Base-by-base conservation (phyloP, 2,113 vertebrate species). In the Xenus cinereus region DNA sequence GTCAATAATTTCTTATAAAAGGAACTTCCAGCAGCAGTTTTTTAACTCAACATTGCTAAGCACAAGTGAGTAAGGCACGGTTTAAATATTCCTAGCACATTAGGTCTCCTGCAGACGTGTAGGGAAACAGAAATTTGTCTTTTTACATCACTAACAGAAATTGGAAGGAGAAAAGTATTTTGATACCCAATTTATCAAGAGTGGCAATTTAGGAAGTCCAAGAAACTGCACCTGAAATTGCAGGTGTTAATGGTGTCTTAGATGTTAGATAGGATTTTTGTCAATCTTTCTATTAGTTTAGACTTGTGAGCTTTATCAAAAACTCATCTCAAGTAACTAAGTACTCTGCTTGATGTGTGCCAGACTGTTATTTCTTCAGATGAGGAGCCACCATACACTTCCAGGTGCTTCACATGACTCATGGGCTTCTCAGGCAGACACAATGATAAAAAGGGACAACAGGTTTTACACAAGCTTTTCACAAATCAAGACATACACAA, bases 261-360 rank as follows among this genome's bases (percentile, higher is more conserved):
- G n/a, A 48, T 1, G 1, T 33, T 33, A 32, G 7, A 7, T 9
- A 2, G 3, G 18, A 35, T 33, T 74, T 82, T 46, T 10, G 46
- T 50, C 4, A 35, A 37, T 33, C 6, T 20, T 50, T 84, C 14
- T 56, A 80, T 69, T 14, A 33, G 17, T 32, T 89, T 60, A 80
- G 45, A 19, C 4, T 81, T 53, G 26, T 41, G 17, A 5, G 26
- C 62, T 80, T 93, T 72, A 28, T 23, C 57, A 35, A 14, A 68
- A 39, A 48, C 8, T 8, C 20, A 14, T 2, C 30, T 39, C 67
- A 89, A 67, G 53, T 54, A 6, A 16, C 39, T 9, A 2, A 33
- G 37, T 8, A 56, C 23, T n/a, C 33, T 77, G 33, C 28, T 63
- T 1, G 0, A 4, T 2, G 4, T 10, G 14, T 39, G 26, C 53